Evolutionary conservation across 2,797 vertebrate species (phyloP).

Genomic region (Triplophysa bombifrons): DNA sequence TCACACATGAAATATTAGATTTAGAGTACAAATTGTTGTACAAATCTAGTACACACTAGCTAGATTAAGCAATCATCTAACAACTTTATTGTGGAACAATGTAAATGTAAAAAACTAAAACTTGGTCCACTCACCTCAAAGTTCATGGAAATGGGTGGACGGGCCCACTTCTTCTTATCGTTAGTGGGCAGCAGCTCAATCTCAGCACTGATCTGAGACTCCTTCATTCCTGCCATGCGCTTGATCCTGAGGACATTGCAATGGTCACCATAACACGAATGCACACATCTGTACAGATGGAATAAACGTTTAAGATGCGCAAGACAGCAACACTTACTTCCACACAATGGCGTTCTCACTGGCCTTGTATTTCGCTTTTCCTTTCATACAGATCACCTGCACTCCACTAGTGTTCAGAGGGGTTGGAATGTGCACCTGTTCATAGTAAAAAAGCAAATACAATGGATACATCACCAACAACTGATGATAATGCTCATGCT

Average conservation of each 20-base stretch:
- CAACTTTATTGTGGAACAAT: too few relatives aligned
- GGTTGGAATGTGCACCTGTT: conserved; percentile 94
- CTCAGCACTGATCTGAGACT: conserved; percentile 98
- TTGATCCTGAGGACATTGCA: conserved; percentile 84
- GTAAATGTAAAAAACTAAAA: not conserved
- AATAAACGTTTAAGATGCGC: not conserved
- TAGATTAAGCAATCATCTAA: too few relatives aligned
- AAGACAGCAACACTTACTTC: conserved; percentile 86
- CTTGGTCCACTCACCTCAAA: conserved; percentile 85
- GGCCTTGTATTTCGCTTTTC: conserved; percentile 99
- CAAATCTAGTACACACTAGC: too few relatives aligned
- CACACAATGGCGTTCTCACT: conserved; percentile 99
- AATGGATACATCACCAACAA: not conserved
- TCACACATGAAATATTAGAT: not conserved
- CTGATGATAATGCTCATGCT: not conserved
- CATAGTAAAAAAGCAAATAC: not conserved
- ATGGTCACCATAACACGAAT: not conserved
- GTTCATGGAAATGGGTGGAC: conserved; percentile 99
- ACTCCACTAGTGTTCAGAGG: conserved; percentile 98
- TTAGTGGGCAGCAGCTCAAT: conserved; percentile 97
- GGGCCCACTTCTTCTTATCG: conserved; percentile 99
- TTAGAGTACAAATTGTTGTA: not conserved
- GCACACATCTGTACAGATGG: not conserved
- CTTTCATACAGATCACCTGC: conserved; percentile 99
- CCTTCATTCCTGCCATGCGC: conserved; percentile 99